Evolutionary conservation across 2,888 invertebrate species (phyloP).

Genomic region (Chloroclystis v-ata): DNA sequence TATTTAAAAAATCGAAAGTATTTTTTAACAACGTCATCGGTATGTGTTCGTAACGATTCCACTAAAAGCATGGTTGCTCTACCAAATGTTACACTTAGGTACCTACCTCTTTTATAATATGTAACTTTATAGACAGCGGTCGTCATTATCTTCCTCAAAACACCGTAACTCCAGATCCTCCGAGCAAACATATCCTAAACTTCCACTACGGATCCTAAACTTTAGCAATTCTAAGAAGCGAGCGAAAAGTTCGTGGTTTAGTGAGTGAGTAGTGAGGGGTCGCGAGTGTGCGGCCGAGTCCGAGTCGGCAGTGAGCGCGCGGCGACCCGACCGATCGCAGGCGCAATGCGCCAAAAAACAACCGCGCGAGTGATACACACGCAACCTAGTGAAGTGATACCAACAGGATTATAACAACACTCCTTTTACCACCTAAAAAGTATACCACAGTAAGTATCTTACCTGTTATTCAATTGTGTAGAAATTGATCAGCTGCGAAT

Average conservation of each 20-base stretch:
- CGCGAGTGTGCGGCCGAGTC: conserved; percentile 31
- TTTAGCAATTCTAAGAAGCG: conserved; percentile 15
- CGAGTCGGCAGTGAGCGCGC: conserved; percentile 55
- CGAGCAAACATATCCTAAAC: no score
- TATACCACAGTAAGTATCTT: conserved; percentile 41
- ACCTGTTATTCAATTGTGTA: conserved; percentile 34
- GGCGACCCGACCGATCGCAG: conserved; percentile 55
- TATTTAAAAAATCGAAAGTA: no score
- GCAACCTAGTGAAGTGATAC: conserved; percentile 64
- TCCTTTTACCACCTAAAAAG: conserved; percentile 21
- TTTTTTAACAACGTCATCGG: no score
- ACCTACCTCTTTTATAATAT: no score
- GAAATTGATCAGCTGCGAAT: conserved; percentile 59
- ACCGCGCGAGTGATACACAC: conserved; percentile 60
- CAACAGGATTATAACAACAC: conserved; percentile 52
- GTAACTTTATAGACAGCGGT: no score
- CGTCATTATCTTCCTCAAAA: no score
- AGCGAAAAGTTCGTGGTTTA: conserved; percentile 20
- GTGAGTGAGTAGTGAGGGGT: conserved; percentile 30
- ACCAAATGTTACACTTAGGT: no score
- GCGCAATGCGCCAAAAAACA: conserved; percentile 54
- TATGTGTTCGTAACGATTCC: no score
- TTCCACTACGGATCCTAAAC: no score
- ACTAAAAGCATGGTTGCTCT: no score
- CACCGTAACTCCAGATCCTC: conserved; percentile 7